A percentile compares a stretch with the other conserved stretches of the same genome.
These are phyloP conservation scores for Carassius gibelio DNA, from an alignment of 2,113 vertebrate species.

Conservation along the genomic window DNA sequence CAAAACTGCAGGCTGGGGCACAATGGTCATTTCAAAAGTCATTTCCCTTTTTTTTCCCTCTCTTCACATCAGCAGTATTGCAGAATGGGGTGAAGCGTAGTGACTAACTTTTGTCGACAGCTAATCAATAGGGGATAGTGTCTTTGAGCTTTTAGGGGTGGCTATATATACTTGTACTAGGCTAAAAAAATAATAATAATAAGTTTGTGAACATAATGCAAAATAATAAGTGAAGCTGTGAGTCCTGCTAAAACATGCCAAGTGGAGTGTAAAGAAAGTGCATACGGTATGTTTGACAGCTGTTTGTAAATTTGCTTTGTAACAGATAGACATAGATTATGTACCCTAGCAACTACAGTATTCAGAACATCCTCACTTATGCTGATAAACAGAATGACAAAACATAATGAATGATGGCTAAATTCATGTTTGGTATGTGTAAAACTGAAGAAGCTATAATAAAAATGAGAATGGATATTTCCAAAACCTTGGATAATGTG, in stretches of 20 bases:
- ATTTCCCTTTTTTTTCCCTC: background rate
- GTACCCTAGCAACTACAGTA: background rate
- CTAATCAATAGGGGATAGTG: slow-evolving; percentile 75
- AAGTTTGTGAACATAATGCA: slow-evolving; percentile 5
- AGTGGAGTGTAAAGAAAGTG: background rate
- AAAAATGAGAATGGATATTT: too few species aligned
- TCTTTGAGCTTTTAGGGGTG: slow-evolving; percentile 74
- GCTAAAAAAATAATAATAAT: background rate
- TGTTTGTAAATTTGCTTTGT: background rate
- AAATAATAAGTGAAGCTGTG: slow-evolving; percentile 6
- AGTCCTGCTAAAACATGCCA: background rate
- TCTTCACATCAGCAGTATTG: slow-evolving; percentile 20
- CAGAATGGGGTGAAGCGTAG: slow-evolving; percentile 4
- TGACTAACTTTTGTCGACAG: slow-evolving; percentile 72
- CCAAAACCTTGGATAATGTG: background rate
- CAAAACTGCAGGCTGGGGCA: background rate
- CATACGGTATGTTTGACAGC: background rate
- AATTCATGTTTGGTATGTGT: background rate
- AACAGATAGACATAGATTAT: background rate
- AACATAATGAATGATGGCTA: background rate
- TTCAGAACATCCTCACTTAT: background rate
- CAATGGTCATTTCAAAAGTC: background rate
- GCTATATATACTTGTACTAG: slow-evolving; percentile 68
- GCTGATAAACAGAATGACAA: background rate
- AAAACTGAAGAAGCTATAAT: background rate